Evolutionary conservation across 2,113 vertebrate genomes (phyloP).

Genomic region (Motacilla alba): DNA sequence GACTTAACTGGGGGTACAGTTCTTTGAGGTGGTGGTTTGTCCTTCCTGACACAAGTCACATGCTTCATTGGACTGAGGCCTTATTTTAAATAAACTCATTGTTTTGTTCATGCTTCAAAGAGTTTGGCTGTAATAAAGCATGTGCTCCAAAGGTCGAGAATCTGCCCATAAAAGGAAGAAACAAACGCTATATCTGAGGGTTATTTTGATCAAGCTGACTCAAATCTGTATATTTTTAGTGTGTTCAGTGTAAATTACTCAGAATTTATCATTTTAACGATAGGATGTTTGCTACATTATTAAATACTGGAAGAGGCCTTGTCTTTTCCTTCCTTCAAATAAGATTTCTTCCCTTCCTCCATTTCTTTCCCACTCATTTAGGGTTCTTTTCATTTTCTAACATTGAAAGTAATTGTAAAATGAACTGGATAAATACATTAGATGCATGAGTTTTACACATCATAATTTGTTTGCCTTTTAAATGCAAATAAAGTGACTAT

Average conservation of each 20-base stretch:
- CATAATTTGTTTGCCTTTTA: constrained; percentile 43
- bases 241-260: constrained; percentile 58
- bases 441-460: not conserved
- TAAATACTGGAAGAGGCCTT: not conserved
- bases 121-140: constrained; percentile 44
- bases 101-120: constrained; percentile 51
- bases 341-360: not conserved
- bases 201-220: constrained; percentile 64
- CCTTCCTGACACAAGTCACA: constrained; percentile 4
- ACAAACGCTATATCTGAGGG: constrained; percentile 34
- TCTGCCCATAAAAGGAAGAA: constrained; percentile 57
- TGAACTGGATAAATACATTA: constrained; percentile 8
- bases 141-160: constrained; percentile 53
- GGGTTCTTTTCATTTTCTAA: constrained; percentile 8
- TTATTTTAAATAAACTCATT: constrained; percentile 51
- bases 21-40: not conserved
- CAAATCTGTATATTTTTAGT: constrained; percentile 69
- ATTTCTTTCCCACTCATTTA: not conserved
- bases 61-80: not conserved
- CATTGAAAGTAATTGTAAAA: constrained; percentile 7
- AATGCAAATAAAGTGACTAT: constrained; percentile 5
- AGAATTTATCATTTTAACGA: constrained; percentile 32
- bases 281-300: constrained; percentile 9
- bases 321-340: not conserved
- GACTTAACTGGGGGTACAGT: not conserved